Base-by-base conservation (phyloP, 2,888 invertebrate species). In the Calliopum simillimum region DNA sequence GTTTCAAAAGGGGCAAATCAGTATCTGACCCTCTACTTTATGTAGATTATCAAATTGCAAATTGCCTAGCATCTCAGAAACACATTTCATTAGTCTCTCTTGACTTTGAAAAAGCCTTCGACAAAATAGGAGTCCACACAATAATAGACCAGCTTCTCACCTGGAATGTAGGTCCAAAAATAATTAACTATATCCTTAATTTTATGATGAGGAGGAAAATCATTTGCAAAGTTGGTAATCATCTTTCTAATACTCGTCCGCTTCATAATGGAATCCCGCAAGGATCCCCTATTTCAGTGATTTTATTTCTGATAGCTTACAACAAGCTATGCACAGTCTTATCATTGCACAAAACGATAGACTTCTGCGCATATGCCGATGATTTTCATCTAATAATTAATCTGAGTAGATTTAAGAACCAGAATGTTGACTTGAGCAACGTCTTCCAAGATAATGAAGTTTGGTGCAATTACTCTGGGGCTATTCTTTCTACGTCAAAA, bases 121-220 rank as follows among this genome's bases (percentile, higher is more conserved):
- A 69, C 8, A 69, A 63, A 19, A 55, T 69, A 2, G 69, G 62
- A 13, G 19, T 69, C 21, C 62, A 69, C 33, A n/a, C n/a, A n/a
- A n/a, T n/a, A n/a, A n/a, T n/a, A n/a, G n/a, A n/a, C n/a, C n/a
- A n/a, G n/a, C n/a, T 69, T 3, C 6, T 2, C 3, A n/a, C 5
- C 6, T 68, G 55, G 62, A 68, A 62, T 14, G 3, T 68, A 43
- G 63, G 69, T 12, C 63, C 69, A 3, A 69, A 69, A 21, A 62
- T 51, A 8, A 25, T 14, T 19, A 58, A 58, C 3, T 67, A 58
- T 13, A 16, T 67, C 4, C 14, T 33, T 13, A 16, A 56, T 25
- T 67, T 67, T 16, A 46, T 67, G 47, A 33, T 25, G 2, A 58
- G 58, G 2, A 25, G 67, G 11, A 67, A 58, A 67, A 23, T n/a